These are phyloP conservation scores for Python bivittatus DNA, from an alignment of 2,113 vertebrate genomes.

Conservation along the genomic window DNA sequence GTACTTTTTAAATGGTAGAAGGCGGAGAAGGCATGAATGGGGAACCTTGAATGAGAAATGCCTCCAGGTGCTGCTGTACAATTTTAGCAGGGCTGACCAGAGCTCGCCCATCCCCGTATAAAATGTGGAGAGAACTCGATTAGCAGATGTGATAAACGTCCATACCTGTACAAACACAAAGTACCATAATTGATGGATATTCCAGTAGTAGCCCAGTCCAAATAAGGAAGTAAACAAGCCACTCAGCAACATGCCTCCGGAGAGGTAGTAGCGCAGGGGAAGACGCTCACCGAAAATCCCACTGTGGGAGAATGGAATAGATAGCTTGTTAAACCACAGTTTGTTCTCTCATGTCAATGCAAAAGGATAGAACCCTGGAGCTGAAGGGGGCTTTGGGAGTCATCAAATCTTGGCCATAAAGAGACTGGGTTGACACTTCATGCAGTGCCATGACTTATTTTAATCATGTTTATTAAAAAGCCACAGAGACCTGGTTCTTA, in stretches of 20 bases:
- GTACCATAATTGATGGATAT: slow-evolving; percentile 90
- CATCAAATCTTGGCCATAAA: background rate
- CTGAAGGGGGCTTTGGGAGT: background rate
- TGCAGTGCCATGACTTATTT: background rate
- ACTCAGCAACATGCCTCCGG: slow-evolving; percentile 87
- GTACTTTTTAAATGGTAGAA: background rate
- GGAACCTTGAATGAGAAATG: background rate
- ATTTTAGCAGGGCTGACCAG: background rate
- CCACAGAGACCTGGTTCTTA: background rate
- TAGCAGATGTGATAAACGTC: accelerated
- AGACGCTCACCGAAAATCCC: slow-evolving; percentile 95
- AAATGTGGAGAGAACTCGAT: background rate
- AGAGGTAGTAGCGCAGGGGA: slow-evolving; percentile 93
- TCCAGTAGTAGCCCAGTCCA: slow-evolving; percentile 91
- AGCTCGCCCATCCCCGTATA: background rate
- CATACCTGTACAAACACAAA: slow-evolving; percentile 90
- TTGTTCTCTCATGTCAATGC: background rate
- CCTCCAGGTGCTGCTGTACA: background rate
- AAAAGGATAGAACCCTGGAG: background rate
- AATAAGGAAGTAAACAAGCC: slow-evolving; percentile 89
- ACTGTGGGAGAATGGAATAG: slow-evolving; percentile 63
- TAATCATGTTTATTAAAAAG: background rate
- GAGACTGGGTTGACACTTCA: background rate
- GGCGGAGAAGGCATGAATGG: background rate
- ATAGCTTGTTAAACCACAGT: background rate